A percentile compares a stretch with the other conserved stretches of the same genome.
These are phyloP conservation scores for Ligdia adustata DNA, from an alignment of 2,888 invertebrate genomes.

Conservation along the genomic window DNA sequence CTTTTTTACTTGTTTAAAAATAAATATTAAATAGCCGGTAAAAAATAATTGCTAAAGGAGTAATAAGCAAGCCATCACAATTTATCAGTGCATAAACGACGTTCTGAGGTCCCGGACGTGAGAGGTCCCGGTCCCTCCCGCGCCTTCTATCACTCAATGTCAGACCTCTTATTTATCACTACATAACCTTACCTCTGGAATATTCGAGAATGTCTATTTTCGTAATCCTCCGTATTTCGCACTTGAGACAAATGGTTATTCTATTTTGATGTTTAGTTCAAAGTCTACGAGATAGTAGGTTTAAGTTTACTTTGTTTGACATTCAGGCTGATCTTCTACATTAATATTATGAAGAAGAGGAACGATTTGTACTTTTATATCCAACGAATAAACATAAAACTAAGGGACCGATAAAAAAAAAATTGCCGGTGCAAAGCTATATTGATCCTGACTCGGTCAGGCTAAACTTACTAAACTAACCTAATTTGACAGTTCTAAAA, in stretches of 20 bases:
- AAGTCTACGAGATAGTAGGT: conserved; percentile 2
- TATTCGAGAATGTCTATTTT: conserved; percentile 35
- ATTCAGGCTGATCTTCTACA: no score
- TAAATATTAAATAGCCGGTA: neutral
- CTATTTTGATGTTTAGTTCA: conserved; percentile 4
- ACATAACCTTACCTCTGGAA: conserved; percentile 40
- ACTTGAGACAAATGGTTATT: conserved; percentile 9
- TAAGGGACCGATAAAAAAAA: no score
- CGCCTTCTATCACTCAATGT: conserved; percentile 71
- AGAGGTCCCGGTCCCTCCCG: conserved; percentile 16
- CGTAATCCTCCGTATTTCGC: conserved; percentile 5
- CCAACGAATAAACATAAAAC: no score
- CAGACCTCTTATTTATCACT: conserved; percentile 74
- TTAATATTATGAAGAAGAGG: no score
- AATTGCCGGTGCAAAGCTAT: no score
- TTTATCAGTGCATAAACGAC: conserved; percentile 37
- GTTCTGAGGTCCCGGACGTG: conserved; percentile 25
- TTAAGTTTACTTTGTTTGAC: no score
- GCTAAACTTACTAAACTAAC: no score
- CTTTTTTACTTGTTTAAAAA: no score
- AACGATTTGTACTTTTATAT: no score
- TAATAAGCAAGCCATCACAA: conserved; percentile 27
- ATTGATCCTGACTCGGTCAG: no score
- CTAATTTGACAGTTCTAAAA: no score
- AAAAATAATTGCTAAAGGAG: conserved; percentile 10